These are phyloP conservation scores for Drosophila kuntzei DNA, from an alignment of 2,888 invertebrate genomes.

Conservation along the genomic window DNA sequence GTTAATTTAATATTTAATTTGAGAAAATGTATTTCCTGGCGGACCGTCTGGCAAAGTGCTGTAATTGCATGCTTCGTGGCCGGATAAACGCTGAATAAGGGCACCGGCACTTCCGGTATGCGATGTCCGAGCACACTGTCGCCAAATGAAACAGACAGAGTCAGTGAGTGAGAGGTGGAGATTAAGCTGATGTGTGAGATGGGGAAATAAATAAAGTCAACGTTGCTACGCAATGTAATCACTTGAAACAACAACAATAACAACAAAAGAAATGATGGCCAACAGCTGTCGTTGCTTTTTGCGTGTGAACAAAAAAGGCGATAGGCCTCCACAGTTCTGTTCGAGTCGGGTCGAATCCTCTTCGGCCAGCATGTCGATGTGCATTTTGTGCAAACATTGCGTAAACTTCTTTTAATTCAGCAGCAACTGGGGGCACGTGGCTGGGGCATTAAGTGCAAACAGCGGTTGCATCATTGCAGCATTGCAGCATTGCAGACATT, in stretches of 20 bases:
- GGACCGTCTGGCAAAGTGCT: constrained; percentile 87
- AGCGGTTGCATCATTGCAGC: constrained; percentile 34
- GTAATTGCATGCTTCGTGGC: constrained; percentile 88
- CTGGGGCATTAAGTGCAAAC: constrained; percentile 66
- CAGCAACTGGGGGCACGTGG: constrained; percentile 41
- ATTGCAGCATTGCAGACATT: background rate
- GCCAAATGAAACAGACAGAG: constrained; percentile 21
- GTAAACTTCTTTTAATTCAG: constrained; percentile 78
- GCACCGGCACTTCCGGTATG: constrained; percentile 86
- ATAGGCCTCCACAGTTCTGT: constrained; percentile 4
- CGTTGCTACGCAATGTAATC: constrained; percentile 68
- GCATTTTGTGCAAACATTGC: constrained; percentile 77
- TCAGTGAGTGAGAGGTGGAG: constrained; percentile 2
- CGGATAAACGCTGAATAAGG: constrained; percentile 87
- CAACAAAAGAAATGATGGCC: constrained; percentile 47
- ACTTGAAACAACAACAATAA: constrained; percentile 60
- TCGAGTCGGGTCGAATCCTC: background rate
- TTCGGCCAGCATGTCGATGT: constrained; percentile 55
- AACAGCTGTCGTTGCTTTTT: constrained; percentile 48
- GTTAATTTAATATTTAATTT: constrained; percentile 86
- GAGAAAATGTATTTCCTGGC: constrained; percentile 87
- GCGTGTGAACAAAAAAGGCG: constrained; percentile 30
- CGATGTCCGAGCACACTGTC: constrained; percentile 86
- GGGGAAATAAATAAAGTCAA: constrained; percentile 68
- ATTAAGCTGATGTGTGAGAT: constrained; percentile 15